Percentiles rank a stretch among this genome's conserved stretches.
These are phyloP conservation scores for Solenopsis invicta DNA, from an alignment of 1,140 invertebrate genomes.

Conservation along the genomic window DNA sequence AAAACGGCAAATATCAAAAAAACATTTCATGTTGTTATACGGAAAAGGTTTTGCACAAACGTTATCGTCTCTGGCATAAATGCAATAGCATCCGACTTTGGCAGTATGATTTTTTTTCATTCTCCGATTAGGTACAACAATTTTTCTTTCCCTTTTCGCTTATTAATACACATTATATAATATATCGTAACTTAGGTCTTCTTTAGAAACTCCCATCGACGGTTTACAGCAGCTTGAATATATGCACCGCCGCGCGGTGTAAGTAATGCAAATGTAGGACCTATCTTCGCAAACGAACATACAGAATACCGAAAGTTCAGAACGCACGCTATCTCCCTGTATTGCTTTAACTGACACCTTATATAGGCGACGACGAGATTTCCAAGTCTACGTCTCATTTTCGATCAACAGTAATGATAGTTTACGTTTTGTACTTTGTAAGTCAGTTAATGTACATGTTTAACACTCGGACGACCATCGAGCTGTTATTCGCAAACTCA, in stretches of 20 bases:
- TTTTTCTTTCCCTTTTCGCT: slow-evolving; percentile 56
- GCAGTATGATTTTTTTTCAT: slow-evolving; percentile 83
- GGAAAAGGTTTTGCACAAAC: slow-evolving; percentile 77
- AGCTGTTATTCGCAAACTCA: not conserved
- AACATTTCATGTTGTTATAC: slow-evolving; percentile 72
- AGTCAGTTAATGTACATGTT: slow-evolving; percentile 46
- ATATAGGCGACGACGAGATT: slow-evolving; percentile 39
- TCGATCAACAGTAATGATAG: slow-evolving; percentile 23
- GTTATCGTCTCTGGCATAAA: slow-evolving; percentile 77
- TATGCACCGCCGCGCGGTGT: slow-evolving; percentile 64
- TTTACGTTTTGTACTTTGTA: slow-evolving; percentile 53
- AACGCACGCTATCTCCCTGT: slow-evolving; percentile 24
- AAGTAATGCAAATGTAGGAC: slow-evolving; percentile 78
- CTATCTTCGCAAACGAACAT: slow-evolving; percentile 58
- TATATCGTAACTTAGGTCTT: slow-evolving; percentile 69
- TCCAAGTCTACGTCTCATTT: slow-evolving; percentile 4
- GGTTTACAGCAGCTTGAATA: slow-evolving; percentile 29
- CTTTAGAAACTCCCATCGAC: slow-evolving; percentile 48
- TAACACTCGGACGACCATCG: slow-evolving; percentile 21
- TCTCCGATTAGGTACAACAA: slow-evolving; percentile 68
- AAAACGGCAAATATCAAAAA: slow-evolving; percentile 81
- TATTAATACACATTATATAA: slow-evolving; percentile 1
- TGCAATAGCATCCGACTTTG: slow-evolving; percentile 84
- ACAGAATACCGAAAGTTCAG: slow-evolving; percentile 64
- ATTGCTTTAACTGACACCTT: slow-evolving; percentile 67